Evolutionary conservation across 2,797 vertebrate genomes (phyloP), one percentile per base, ranked within the genome.

Genomic region (Premnoplex brunnescens): DNA sequence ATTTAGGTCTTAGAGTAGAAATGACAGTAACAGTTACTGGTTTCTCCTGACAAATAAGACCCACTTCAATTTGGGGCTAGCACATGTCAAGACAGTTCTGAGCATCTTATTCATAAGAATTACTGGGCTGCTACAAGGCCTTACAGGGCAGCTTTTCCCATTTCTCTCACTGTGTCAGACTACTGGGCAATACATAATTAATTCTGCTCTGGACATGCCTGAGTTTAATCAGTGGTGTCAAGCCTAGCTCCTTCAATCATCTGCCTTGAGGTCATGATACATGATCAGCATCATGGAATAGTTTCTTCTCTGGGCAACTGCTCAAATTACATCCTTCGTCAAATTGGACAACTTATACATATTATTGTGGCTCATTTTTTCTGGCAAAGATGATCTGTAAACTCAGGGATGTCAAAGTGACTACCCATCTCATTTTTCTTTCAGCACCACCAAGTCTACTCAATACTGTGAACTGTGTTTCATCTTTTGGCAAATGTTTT

Each of bases 51-150:
- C 3, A 63, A 68, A 72, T 7, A 18, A 82, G 7, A 6, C 9
- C 7, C 23, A 17, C 23, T 64, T 77, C 49, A 37, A 1, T 59
- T 2, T 80, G 26, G 16, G 39, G 12, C 24, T 51, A 73, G 10
- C 26, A 60, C 16, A 14, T 72, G 39, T 64, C 63, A 68, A 68
- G 54, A 51, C 12, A 81, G 20, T 30, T 71, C 58, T 39, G 10
- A 37, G 12, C 12, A 48, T 55, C 39, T 41, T 39, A 11, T 36
- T 63, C 7, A 1, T 43, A 34, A 27, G 20, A 0, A 0, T 39
- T 87, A n/a, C 39, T 36, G 10, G 43, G n/a, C 28, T 41, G 27
- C 34, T 63, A n/a, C 22, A 21, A 74, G 43, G 41, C 15, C 9
- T 28, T 54, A 51, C 11, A 39, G 28, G 48, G 30, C 52, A 92